Conservation (phyloP, 2,888 invertebrate species). For the Caenorhabditis sp. region DNA sequence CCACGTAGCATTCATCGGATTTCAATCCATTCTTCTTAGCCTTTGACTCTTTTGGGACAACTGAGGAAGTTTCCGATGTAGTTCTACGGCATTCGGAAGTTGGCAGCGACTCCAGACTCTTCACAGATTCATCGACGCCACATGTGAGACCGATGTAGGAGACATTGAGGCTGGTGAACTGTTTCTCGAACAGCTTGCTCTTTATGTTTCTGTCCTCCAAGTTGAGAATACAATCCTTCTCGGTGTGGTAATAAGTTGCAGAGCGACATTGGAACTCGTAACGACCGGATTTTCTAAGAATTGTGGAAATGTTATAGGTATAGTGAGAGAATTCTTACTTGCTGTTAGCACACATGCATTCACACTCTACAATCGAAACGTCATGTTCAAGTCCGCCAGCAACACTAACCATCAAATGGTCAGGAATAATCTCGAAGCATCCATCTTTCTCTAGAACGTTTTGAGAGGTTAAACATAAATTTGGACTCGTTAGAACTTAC, state of each 20-base stretch:
- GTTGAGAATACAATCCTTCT: conserved; percentile 77
- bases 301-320: not conserved
- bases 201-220: conserved; percentile 67
- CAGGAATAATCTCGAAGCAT: conserved; percentile 71
- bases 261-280: conserved; percentile 78
- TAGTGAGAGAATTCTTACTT: conserved; percentile 56
- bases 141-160: conserved; percentile 73
- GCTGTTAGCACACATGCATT: conserved; percentile 78
- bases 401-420: conserved; percentile 71
- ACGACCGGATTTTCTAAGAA: conserved; percentile 69
- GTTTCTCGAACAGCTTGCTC: conserved; percentile 56
- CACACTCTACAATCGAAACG: conserved; percentile 75
- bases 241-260: conserved; percentile 77
- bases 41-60: not conserved
- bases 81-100: conserved; percentile 18
- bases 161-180: conserved; percentile 63
- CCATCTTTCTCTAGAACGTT: conserved; percentile 44
- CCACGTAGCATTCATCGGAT: conserved; percentile 74
- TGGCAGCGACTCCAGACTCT: conserved; percentile 11
- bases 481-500: conserved; percentile 32
- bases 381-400: conserved; percentile 77
- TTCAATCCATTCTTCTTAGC: conserved; percentile 47
- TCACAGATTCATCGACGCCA: conserved; percentile 49
- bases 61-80: not conserved
- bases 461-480: too few species aligned